Evolutionary conservation across 1,140 invertebrate genomes (phyloP), one percentile per base, ranked within the genome.

Genomic region (Pseudobourletiella spinata): DNA sequence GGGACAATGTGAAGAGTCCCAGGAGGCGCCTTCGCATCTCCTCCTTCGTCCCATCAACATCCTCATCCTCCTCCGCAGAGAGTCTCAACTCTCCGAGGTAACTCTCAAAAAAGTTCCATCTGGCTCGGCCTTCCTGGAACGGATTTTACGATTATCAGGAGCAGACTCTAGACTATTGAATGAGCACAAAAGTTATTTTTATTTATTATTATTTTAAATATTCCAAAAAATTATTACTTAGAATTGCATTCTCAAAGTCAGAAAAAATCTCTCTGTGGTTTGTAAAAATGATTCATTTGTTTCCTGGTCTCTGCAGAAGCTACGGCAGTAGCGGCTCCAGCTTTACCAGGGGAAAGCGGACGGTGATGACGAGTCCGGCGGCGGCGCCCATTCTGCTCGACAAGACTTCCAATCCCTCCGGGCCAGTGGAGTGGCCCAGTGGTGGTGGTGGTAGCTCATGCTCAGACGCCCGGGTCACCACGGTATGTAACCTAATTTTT

Each of bases 1-100:
- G 29, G 20, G n/a, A 20, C 4, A 14, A n/a, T 3, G 29, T 6
- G 3, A 55, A 55, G 22, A 55, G 78, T 71, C 79, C 79, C 0
- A 80, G 80, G 65, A 68, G 79, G 55, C 68, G 78, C 64, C 62
- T 74, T 14, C 60, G 74, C 63, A 77, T 76, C 18, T 78, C 77
- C 15, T 57, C 55, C 26, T 54, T 22, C 11, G 18, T 32, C 22
- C 4, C 26, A 14, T 25, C 52, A 55, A 25, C 54, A n/a, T 79
- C 76, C 14, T 79, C 77, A 64, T 78, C 79, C 20, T 79, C 78
- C 4, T 79, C 77, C 61, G 76, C 77, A 3, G 79, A 80, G 59
- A 79, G 78, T 67, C 68, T 80, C 3, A 73, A 72, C 51, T 78
- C 78, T 16, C 67, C 73, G 1, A 74, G 71, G 57, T 75, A 76